Percentiles rank a stretch among this genome's conserved stretches.
Evolutionary conservation across 2,113 vertebrate species (phyloP).

Genomic region (Megaceryle torquata): DNA sequence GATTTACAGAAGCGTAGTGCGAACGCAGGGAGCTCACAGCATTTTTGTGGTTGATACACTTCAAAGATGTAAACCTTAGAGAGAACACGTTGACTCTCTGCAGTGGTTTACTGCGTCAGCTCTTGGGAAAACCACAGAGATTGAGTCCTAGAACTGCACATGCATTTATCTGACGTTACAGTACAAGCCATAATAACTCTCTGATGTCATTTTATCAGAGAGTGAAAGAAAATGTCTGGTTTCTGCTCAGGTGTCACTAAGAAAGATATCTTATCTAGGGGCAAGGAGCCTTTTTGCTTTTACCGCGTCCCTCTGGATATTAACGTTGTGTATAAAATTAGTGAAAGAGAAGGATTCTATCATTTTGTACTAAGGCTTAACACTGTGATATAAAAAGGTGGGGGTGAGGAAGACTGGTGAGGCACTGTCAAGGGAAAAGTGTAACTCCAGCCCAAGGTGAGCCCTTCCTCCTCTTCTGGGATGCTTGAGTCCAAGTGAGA

Average conservation of each 20-base stretch:
- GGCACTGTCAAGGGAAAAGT: not conserved
- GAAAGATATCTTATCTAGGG: not conserved
- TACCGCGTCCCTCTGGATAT: conserved; percentile 24
- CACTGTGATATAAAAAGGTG: conserved; percentile 29
- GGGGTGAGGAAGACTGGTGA: not conserved
- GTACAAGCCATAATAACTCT: conserved; percentile 78
- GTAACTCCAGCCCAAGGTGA: not conserved
- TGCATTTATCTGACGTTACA: conserved; percentile 56
- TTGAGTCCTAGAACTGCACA: conserved; percentile 22
- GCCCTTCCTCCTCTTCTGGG: not conserved
- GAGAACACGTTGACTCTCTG: conserved; percentile 18
- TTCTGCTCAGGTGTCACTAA: conserved; percentile 52
- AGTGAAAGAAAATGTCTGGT: conserved; percentile 49
- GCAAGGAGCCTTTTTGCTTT: conserved; percentile 37
- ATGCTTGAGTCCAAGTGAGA: conserved; percentile 19
- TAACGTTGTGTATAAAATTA: conserved; percentile 1
- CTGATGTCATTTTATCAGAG: conserved; percentile 48
- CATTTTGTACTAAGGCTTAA: conserved; percentile 61
- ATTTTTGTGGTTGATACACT: not conserved
- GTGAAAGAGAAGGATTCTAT: conserved; percentile 19
- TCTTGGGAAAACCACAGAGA: not conserved
- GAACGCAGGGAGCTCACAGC: conserved; percentile 27
- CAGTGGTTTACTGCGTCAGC: conserved; percentile 1
- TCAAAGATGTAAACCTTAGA: conserved; percentile 50
- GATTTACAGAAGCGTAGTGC: not conserved